Evolutionary conservation across 2,113 vertebrate species (phyloP).

Genomic region (Alosa alosa): DNA sequence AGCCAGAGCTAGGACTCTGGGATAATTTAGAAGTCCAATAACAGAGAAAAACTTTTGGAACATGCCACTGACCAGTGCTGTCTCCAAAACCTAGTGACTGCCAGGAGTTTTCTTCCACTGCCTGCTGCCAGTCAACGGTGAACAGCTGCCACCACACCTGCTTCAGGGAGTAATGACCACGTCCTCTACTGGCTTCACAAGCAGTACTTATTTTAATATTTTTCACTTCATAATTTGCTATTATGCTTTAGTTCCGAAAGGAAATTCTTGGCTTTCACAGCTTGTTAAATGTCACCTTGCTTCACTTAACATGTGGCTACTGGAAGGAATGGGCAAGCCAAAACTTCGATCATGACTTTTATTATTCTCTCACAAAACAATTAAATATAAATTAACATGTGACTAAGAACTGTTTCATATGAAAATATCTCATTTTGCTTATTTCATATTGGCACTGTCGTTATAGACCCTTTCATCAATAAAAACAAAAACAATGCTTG

Average conservation of each 20-base stretch:
- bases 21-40: slow-evolving; percentile 2
- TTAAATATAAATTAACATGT: slow-evolving; percentile 71
- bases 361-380: slow-evolving; percentile 64
- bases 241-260: neutral
- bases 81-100: neutral
- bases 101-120: neutral
- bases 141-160: neutral
- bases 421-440: slow-evolving; percentile 62
- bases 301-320: neutral
- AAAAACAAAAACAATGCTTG: no score
- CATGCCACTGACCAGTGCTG: neutral
- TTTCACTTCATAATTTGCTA: neutral
- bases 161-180: neutral
- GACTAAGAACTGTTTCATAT: slow-evolving; percentile 54
- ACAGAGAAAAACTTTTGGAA: neutral
- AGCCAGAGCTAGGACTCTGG: neutral
- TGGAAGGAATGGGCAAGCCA: slow-evolving; percentile 3
- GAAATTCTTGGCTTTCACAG: slow-evolving; percentile 9
- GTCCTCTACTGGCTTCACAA: neutral
- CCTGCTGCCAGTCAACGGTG: slow-evolving; percentile 19
- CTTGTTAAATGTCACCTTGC: neutral
- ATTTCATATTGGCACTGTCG: slow-evolving; percentile 51
- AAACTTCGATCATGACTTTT: slow-evolving; percentile 51
- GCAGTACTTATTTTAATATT: neutral
- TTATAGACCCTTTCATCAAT: no score